These are phyloP conservation scores for Pogonus chalceus DNA, from an alignment of 1,140 invertebrate genomes.

Conservation along the genomic window DNA sequence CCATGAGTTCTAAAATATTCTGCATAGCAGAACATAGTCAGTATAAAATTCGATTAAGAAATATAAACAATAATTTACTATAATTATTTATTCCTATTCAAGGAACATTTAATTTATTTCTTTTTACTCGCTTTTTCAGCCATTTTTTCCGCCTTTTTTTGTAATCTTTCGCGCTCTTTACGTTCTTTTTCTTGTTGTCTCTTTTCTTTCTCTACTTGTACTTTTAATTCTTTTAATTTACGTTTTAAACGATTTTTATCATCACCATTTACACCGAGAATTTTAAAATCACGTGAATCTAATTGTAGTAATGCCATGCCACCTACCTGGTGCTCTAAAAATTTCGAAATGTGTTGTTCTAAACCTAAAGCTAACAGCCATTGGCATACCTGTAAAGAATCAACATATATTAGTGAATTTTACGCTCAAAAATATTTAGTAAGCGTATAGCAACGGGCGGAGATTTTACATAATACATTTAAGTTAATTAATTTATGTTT, in stretches of 20 bases:
- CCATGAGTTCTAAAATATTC: too few relatives aligned
- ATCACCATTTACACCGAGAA: conserved; percentile 65
- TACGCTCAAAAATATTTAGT: background rate
- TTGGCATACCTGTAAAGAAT: conserved; percentile 65
- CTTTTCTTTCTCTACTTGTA: conserved; percentile 68
- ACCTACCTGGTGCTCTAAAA: conserved; percentile 74
- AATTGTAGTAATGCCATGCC: conserved; percentile 71
- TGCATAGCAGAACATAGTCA: too few relatives aligned
- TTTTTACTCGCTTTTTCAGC: conserved; percentile 59
- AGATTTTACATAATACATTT: too few relatives aligned
- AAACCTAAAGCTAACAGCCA: conserved; percentile 74
- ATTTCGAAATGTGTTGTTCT: conserved; percentile 73
- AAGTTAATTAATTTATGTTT: too few relatives aligned
- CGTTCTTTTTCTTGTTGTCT: conserved; percentile 62
- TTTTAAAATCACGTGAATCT: conserved; percentile 81
- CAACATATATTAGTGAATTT: conserved; percentile 15
- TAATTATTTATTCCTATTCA: background rate
- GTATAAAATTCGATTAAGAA: background rate
- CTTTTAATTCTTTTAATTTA: conserved; percentile 76
- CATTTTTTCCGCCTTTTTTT: conserved; percentile 71
- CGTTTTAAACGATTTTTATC: conserved; percentile 78
- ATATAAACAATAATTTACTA: background rate
- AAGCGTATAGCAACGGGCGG: background rate
- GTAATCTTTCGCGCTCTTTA: conserved; percentile 64
- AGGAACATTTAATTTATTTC: conserved; percentile 37